Conservation (phyloP, 2,113 vertebrate genomes). For the Ophthalmolycus amberensis region DNA sequence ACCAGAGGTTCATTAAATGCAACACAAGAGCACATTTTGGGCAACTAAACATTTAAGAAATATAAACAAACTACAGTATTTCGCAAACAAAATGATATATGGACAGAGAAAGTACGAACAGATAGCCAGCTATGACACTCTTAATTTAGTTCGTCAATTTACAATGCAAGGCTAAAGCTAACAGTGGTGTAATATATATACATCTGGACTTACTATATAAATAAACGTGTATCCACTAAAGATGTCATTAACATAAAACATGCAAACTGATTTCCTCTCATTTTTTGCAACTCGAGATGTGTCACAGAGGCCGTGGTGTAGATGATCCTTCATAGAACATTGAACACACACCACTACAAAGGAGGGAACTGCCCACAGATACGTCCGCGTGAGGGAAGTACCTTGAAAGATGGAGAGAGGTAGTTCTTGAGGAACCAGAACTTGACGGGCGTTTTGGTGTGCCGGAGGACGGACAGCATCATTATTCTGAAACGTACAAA, state of each 20-base stretch:
- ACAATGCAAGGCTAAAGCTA: neutral
- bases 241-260: neutral
- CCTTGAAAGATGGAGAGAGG: slow-evolving; percentile 97
- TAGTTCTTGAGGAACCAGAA: slow-evolving; percentile 99
- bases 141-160: neutral
- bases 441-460: slow-evolving; percentile 95
- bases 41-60: neutral
- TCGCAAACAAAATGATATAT: neutral
- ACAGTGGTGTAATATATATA: neutral
- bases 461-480: slow-evolving; percentile 96
- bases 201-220: neutral
- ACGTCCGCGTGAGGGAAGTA: slow-evolving; percentile 58
- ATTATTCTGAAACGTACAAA: slow-evolving; percentile 89
- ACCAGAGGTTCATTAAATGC: neutral
- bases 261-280: neutral
- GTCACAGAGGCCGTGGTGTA: neutral
- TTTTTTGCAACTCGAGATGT: neutral
- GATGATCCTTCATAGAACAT: neutral
- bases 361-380: slow-evolving; percentile 13
- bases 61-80: neutral
- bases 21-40: neutral
- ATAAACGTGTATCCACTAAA: neutral
- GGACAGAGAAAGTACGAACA: too few relatives aligned
- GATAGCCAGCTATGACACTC: neutral
- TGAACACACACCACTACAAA: neutral